Evolutionary conservation across 2,888 invertebrate species (phyloP), one percentile per base, ranked within the genome.

Genomic region (Meliscaeva auricollis): DNA sequence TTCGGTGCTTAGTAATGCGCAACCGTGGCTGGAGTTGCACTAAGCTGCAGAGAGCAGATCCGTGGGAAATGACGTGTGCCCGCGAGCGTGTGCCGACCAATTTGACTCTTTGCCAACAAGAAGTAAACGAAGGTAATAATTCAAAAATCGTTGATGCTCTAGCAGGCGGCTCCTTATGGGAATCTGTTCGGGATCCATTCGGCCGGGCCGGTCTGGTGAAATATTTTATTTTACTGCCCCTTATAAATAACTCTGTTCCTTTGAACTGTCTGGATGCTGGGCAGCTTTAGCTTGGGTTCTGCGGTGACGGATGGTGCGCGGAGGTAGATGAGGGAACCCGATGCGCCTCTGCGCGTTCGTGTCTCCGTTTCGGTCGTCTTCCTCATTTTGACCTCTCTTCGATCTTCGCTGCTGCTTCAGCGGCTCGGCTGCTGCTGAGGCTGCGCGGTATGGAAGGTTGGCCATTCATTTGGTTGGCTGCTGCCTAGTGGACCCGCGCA

Each of bases 51-150:
- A 58, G 58, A 66, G 66, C 64, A 77, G 85, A 85, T 93, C 93
- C 94, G 94, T 94, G 94, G 93, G 94, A 94, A 94, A 93, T 93
- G 92, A 92, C 93, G 93, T 93, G 92, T 94, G 93, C 93, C 94
- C 94, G 93, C 93, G 93, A 94, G 94, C 94, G 93, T 94, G 93
- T 94, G 93, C 92, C 93, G 93, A 91, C 93, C 92, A 92, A 92
- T 92, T 92, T 92, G 91, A 92, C 92, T 93, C 92, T 90, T 90
- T 90, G 91, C 90, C 91, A 90, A 90, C 89, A 90, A 90, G 88
- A 91, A 93, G 93, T 93, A 93, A 93, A 93, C 93, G 90, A 91
- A 90, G 91, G 92, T 89, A 91, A 91, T 92, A 92, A 91, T 91
- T 91, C 91, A 91, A 90, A 90, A 90, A 90, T 84, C 83, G 84